Base-by-base conservation (phyloP, 1,140 invertebrate species). In the Rhagoletis pomonella region DNA sequence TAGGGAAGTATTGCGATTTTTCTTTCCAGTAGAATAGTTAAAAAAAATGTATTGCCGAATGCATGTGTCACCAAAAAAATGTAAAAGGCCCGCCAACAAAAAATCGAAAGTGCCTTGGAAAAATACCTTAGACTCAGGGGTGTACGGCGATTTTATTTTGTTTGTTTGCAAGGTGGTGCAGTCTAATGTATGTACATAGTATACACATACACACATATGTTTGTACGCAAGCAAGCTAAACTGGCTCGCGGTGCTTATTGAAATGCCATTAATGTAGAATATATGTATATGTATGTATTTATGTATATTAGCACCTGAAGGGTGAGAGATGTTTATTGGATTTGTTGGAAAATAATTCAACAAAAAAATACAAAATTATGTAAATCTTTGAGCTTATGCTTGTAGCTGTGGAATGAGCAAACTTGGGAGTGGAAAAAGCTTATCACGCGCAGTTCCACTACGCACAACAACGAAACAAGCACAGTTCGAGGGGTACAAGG, bases 211-310 rank as follows among this genome's bases (percentile, higher is more conserved):
- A 29, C 29, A 29, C 29, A 29, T 29, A 29, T 29, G 29, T 17
- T 12, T n/a, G n/a, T n/a, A 62, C 4, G 17, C 60, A 19, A 10
- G 73, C 50, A 55, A 81, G 50, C 73, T 81, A 55, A 81, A 81
- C 73, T 81, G 73, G 73, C 50, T 55, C 7, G 3, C 44, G 19
- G 17, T 9, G 47, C 47, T 81, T 14, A 81, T 55, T 81, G 50
- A 81, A 81, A 81, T 81, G 47, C n/a, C 47, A 81, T 81, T 58
- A 81, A 55, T 81, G 44, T 73, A 73, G 4, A 73, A 47, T 73
- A 47, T 14, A 81, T 73, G 44, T 7, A 47, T 17, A 29, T 29
- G 29, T 29, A 29, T 29, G 29, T 29, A 29, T 29, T 29, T 29
- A 29, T 10, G 17, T 73, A 47, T 44, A 73, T 73, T 73, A 73